Conservation (phyloP, 2,888 invertebrate species). For the Gandaritis pyraliata region DNA sequence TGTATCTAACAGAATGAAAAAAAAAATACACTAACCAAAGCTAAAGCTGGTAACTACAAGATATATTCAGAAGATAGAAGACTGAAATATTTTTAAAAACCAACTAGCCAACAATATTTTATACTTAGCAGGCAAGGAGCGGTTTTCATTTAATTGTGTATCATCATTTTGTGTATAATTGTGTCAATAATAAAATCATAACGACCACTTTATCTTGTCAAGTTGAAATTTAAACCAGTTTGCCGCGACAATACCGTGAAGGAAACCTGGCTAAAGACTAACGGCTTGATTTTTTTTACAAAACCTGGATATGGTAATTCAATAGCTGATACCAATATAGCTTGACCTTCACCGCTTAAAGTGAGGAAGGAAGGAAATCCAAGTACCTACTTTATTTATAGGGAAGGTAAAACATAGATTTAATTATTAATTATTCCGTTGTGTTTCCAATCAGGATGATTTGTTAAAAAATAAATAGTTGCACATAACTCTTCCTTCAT, state of each 20-base stretch:
- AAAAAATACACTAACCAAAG: too few species aligned
- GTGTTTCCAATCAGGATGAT: constrained; percentile 8
- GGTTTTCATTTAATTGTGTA: too few species aligned
- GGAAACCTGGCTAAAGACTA: neutral
- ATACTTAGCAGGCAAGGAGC: too few species aligned
- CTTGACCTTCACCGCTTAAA: constrained; percentile 10
- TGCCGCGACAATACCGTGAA: too few species aligned
- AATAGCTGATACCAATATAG: neutral
- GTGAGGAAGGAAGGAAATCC: constrained; percentile 22
- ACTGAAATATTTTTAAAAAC: too few species aligned
- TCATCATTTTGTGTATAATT: neutral
- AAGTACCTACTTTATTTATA: constrained; percentile 7
- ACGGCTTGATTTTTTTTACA: neutral
- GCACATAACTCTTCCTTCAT: too few species aligned
- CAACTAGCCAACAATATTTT: too few species aligned
- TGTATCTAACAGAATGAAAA: too few species aligned
- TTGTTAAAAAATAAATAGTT: neutral
- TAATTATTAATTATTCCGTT: constrained; percentile 5
- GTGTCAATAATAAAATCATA: neutral
- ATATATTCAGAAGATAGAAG: too few species aligned
- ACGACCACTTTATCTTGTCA: neutral
- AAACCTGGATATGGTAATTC: neutral
- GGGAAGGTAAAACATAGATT: constrained; percentile 8
- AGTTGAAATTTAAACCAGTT: neutral
- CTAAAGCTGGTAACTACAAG: too few species aligned